Base-by-base conservation (phyloP, 2,113 vertebrate genomes). In the Myrmecobius fasciatus region DNA sequence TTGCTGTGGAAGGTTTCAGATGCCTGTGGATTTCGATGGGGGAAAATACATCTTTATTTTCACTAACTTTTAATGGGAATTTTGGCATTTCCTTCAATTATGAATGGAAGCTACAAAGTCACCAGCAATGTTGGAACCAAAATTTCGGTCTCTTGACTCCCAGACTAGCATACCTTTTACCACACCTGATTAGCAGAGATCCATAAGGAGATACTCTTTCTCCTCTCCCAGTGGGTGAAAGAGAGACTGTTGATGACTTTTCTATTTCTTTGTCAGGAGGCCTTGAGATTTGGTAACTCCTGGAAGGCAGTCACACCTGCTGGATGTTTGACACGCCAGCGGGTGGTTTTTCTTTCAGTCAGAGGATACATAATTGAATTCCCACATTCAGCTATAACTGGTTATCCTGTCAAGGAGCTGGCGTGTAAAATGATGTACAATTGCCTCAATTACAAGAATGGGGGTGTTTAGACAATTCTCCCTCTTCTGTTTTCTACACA, bases 361-460 rank as follows among this genome's bases (percentile, higher is more conserved):
- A 96, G 96, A 98, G 14, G 28, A 95, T 93, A 93, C 11, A 26
- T 96, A 95, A 98, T 90, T 97, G 98, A 98, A 98, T 98, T 97
- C 98, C 95, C 92, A 92, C 89, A 94, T 93, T 94, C 36, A 17
- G 89, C 92, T 98, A 96, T 93, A 95, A 96, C 97, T 98, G 94
- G 92, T 98, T 98, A 98, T 97, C 96, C 97, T 97, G 97, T 98
- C 98, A 97, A 95, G 92, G 89, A 94, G 96, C 95, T 97, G 98
- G 97, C 97, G 93, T 97, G 96, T 97, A 95, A 97, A 97, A 98
- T 94, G 95, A 98, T 91, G 94, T 95, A 67, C 96, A 95, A 96
- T 98, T 98, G 96, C 98, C 98, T 98, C 97, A 96, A 95, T 98
- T 98, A 92, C 28, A 96, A 92, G 88, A 98, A 97, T 90, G 2